Base-by-base conservation (phyloP, 1,140 invertebrate species). In the Zaprionus africanus region DNA sequence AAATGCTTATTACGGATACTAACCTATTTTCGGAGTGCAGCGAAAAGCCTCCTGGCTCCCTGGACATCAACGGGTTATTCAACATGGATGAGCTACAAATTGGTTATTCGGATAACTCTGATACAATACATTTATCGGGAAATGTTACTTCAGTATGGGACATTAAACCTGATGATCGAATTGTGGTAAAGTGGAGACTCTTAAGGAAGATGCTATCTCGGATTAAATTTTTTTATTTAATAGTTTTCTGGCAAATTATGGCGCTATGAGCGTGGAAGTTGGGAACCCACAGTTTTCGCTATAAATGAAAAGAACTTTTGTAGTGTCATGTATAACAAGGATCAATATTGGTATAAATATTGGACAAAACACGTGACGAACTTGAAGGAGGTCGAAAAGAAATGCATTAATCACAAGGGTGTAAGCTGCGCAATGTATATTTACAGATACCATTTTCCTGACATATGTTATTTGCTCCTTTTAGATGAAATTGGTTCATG, bases 291-390 rank as follows among this genome's bases (percentile, higher is more conserved):
- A 1, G 13, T 84, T 0, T 74, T 84, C 7, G 43, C 17, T 22
- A 68, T 88, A 22, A 22, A 38, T 46, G 5, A 64, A 7, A 36
- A 46, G 11, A 58, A 87, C 53, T 87, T 84, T n/a, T 87, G 84
- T 36, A 0, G 4, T 11, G 17, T 73, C 2, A 79, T 87, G 84
- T 87, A 84, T 26, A 78, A 84, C 26, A 17, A 43, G 59, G 67
- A 79, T 51, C 65, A 88, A 17, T 87, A 88, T 59, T 87, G 84
- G 84, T 87, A 61, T 12, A 78, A 81, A n/a, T 68, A 54, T 15
- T 87, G 78, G 78, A 76, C 65, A 2, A 19, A 0, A 5, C 28
- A 34, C 12, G 46, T 87, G 1, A 19, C 13, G 4, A 70, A 87
- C 57, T 4, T 24, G 4, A 12, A 36, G 0, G 64, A 70, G 0